Conservation (phyloP, 1,140 invertebrate genomes). For the Whitmania pigra region DNA sequence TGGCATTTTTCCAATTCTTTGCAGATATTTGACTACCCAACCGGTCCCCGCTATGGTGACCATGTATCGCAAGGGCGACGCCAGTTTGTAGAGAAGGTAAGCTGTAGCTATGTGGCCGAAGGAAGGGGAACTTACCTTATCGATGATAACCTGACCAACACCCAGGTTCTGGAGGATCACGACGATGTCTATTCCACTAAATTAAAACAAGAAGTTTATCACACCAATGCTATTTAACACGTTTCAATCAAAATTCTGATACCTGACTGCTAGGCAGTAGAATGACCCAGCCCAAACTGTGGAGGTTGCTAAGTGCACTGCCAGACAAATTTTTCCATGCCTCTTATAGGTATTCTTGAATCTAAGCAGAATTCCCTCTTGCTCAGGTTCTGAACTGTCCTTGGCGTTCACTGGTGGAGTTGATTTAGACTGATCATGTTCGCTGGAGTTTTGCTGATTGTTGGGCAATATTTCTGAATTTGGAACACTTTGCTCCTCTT, state of each 20-base stretch:
- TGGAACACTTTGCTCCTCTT: background rate
- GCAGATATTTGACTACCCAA: slow-evolving; percentile 48
- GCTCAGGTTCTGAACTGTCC: slow-evolving; percentile 29
- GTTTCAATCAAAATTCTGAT: background rate
- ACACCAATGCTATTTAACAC: background rate
- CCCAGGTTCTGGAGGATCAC: slow-evolving; percentile 59
- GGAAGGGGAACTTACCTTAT: slow-evolving; percentile 58
- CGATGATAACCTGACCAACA: slow-evolving; percentile 60
- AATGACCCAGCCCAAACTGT: slow-evolving; percentile 69
- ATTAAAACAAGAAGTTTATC: slow-evolving; percentile 19
- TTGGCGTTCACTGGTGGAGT: background rate
- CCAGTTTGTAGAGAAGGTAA: slow-evolving; percentile 79
- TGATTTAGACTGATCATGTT: background rate
- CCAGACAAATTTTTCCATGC: slow-evolving; percentile 84
- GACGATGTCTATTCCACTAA: slow-evolving; percentile 74
- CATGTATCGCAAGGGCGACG: slow-evolving; percentile 74
- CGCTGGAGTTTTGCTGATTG: background rate
- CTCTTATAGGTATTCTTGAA: slow-evolving; percentile 83
- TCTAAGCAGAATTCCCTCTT: slow-evolving; percentile 58
- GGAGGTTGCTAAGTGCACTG: slow-evolving; percentile 75
- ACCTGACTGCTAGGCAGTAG: slow-evolving; percentile 76
- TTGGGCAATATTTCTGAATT: background rate
- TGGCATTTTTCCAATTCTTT: slow-evolving; percentile 5
- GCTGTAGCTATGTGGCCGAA: slow-evolving; percentile 75
- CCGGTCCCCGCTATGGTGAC: slow-evolving; percentile 70